phyloP scores from a whole-genome alignment of 2,888 invertebrate species.

The Lomographa bimaculata region DNA sequence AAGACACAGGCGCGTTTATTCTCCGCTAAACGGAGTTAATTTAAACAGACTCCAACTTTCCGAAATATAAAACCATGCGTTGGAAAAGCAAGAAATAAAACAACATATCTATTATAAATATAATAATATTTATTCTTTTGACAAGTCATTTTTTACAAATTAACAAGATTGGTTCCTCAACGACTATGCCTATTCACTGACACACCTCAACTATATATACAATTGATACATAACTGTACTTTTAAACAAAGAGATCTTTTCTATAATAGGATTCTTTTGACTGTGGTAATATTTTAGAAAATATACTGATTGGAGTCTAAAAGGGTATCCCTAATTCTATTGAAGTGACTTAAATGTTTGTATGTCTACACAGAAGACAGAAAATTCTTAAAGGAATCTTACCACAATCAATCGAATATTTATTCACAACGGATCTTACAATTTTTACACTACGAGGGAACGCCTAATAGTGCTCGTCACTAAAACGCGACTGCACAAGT shows the following conservation, averaged over 20 bases:
- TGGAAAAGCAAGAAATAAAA: conserved; percentile 33
- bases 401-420: neutral
- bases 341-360: too few relatives aligned
- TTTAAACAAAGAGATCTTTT: conserved; percentile 36
- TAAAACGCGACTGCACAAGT: conserved; percentile 26
- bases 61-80: too few relatives aligned
- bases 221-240: conserved; percentile 41
- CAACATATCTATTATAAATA: conserved; percentile 61
- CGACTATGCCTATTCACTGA: conserved; percentile 31
- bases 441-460: conserved; percentile 13
- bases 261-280: conserved; percentile 3
- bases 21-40: too few relatives aligned
- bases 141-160: conserved; percentile 58
- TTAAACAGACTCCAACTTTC: too few relatives aligned
- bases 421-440: conserved; percentile 19
- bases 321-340: too few relatives aligned
- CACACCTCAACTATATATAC: conserved; percentile 41
- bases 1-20: too few relatives aligned
- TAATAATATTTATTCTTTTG: conserved; percentile 73
- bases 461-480: conserved; percentile 11
- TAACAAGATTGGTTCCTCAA: conserved; percentile 61
- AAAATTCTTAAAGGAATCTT: too few relatives aligned
- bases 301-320: too few relatives aligned
- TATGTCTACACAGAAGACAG: neutral
- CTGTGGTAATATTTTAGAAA: too few relatives aligned